Conservation (phyloP, 2,888 invertebrate genomes). For the Athetis lepigone region DNA sequence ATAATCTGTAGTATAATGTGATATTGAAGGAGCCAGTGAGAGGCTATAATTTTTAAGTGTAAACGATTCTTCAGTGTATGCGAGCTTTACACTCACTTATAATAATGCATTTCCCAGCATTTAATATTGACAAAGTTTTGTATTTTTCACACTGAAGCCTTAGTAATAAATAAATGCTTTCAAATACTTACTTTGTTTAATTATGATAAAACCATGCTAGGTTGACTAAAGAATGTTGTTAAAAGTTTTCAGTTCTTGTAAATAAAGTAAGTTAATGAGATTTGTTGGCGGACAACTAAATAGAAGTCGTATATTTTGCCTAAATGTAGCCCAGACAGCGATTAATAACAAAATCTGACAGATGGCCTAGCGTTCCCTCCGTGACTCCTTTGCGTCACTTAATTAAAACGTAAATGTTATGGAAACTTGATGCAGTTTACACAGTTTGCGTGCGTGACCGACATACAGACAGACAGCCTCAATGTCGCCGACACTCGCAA, state of each 20-base stretch:
- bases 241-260: no score
- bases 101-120: slow-evolving; percentile 48
- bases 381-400: slow-evolving; percentile 1
- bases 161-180: slow-evolving; percentile 55
- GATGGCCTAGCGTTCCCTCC: background rate
- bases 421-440: slow-evolving; percentile 42
- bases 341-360: background rate
- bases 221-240: no score
- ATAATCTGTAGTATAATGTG: no score
- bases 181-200: slow-evolving; percentile 34
- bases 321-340: no score
- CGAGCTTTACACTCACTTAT: slow-evolving; percentile 44
- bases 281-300: background rate
- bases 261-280: background rate
- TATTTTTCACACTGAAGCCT: slow-evolving; percentile 47
- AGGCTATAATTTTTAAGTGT: background rate
- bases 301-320: background rate
- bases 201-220: no score
- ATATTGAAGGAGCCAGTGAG: background rate
- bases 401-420: slow-evolving; percentile 33
- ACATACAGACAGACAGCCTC: slow-evolving; percentile 19
- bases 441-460: slow-evolving; percentile 25
- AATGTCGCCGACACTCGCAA: slow-evolving; percentile 27
- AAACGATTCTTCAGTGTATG: slow-evolving; percentile 9
- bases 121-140: slow-evolving; percentile 43